A percentile compares a stretch with the other conserved stretches of the same genome.
These are phyloP conservation scores for Pristionchus arcanus DNA, from an alignment of 2,888 invertebrate genomes.

Conservation along the genomic window DNA sequence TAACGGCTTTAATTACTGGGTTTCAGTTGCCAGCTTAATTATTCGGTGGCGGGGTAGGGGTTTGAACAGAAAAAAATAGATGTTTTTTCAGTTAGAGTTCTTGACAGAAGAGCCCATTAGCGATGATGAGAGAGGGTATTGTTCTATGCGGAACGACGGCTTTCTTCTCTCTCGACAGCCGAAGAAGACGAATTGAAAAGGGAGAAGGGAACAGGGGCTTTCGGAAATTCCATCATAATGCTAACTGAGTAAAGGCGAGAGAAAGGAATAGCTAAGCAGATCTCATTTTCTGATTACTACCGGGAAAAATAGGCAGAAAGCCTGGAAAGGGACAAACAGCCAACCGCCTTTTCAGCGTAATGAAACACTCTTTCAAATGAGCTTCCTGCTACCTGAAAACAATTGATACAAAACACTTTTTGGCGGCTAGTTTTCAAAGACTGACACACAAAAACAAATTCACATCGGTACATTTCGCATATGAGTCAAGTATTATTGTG, in stretches of 20 bases:
- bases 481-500: not conserved
- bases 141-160: not conserved
- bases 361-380: conserved; percentile 46
- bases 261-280: not conserved
- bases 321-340: conserved; percentile 18
- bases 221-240: conserved; percentile 26
- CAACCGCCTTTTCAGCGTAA: conserved; percentile 32
- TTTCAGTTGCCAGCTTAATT: not conserved
- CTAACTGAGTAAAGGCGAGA: not conserved
- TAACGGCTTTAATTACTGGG: not conserved
- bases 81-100: not conserved
- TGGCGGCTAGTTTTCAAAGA: no score
- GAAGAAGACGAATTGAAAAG: not conserved
- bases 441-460: not conserved
- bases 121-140: conserved; percentile 2
- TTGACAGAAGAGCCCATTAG: conserved; percentile 4
- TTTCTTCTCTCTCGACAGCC: not conserved
- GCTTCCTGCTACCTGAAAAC: conserved; percentile 22
- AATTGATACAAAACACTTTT: not conserved
- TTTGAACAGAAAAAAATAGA: not conserved
- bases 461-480: not conserved
- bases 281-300: conserved; percentile 48
- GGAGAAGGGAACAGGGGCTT: not conserved
- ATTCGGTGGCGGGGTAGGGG: not conserved
- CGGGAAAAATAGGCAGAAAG: not conserved